Base-by-base conservation (phyloP, 2,113 vertebrate genomes). In the Neodon shergylaensis region DNA sequence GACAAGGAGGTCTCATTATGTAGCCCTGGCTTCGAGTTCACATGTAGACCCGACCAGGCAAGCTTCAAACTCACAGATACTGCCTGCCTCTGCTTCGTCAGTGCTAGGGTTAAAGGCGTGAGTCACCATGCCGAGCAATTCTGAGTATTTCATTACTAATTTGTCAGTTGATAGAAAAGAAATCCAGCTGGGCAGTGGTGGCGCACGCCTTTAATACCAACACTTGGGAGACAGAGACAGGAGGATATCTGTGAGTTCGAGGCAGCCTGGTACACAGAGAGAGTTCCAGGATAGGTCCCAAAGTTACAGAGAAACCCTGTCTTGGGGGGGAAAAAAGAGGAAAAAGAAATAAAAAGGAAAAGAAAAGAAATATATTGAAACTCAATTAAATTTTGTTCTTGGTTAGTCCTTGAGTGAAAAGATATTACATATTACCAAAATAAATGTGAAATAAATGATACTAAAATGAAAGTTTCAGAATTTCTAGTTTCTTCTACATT, bases 401-500 rank as follows among this genome's bases (percentile, higher is more conserved):
- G 63, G 13, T 63, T 96, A 85, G 61, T 61, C 52, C 61, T 94
- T 83, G 13, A 42, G 14, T 70, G 28, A 94, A 93, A 83, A 83
- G 17, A 74, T 94, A 47, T 76, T 92, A 84, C 21, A 76, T 78
- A 79, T 58, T 54, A 87, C 36, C 79, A 58, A 42, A 96, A 21
- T 68, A 94, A 95, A 83, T 94, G 65, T 94, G 89, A 92, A 81
- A 68, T 4, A 81, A 26, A 22, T 58, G 68, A 90, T 86, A 95
- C 16, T 85, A 95, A 95, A 96, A 81, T 77, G 3, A 90, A 90
- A 14, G n/a, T 85, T 81, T 94, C 79, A 94, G 31, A 61, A 87
- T 77, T 97, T 96, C 84, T 78, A 97, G 95, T 91, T 78, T 94
- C 24, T 63, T 89, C 88, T 93, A 90, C 26, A 16, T 94, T 91